Base-by-base conservation (phyloP, 2,113 vertebrate species). In the Clarias macrocephalus region DNA sequence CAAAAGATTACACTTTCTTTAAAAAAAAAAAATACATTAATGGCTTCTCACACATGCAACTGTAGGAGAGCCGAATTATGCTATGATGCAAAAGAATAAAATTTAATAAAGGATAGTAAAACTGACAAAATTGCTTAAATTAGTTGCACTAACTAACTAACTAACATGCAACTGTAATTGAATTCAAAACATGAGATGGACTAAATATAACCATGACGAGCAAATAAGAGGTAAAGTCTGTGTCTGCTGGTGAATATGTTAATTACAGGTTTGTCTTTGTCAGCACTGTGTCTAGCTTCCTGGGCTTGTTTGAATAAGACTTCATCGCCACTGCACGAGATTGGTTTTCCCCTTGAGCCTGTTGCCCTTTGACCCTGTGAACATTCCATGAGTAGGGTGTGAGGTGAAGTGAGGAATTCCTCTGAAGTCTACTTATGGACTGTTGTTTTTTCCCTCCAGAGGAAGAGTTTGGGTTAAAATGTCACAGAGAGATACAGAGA, bases 251-350 rank as follows among this genome's bases (percentile, higher is more conserved):
- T 83, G 25, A 79, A 28, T 28, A 48, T 28, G 52, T 28, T 79
- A 28, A 79, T 79, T 79, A 30, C 15, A 19, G 72, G 70, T 76
- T 65, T 87, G 66, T 65, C 37, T 52, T n/a, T 63, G 75, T n/a
- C 62, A 73, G 23, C 48, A 76, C 79, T 88, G 88, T 88, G 80
- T 85, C 16, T 80, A 79, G 77, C 88, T 86, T 96, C 89, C 68
- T 95, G 95, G 94, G 93, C 94, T 95, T 70, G 96, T 97, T 96
- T 96, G 95, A 96, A 96, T 96, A 96, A 96, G 96, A 95, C 94
- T 92, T 92, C 94, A 94, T 94, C 94, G 92, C 95, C 95, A 94
- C 93, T 93, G 94, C 92, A 93, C 93, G 94, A 76, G 92, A 92
- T 93, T 93, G 93, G 94, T 95, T 94, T n/a, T n/a, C 95, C 96